Base-by-base conservation (phyloP, 2,888 invertebrate genomes). In the Lamproptera curius region DNA sequence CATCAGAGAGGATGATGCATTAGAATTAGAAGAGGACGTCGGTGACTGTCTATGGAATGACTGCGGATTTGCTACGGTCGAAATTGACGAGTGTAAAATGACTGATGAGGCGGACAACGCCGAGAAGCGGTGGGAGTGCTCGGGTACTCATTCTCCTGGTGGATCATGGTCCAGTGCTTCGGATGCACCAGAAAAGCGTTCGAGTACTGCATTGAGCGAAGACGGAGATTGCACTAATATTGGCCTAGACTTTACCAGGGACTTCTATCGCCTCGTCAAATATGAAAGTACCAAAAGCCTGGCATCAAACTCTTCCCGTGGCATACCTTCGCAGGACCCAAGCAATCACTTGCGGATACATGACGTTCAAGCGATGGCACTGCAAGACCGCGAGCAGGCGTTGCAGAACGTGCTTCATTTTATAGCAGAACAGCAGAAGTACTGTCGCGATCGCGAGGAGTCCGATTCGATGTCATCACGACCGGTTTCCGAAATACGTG, bases 201-300 rank as follows among this genome's bases (percentile, higher is more conserved):
- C 93, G 0, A 93, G 92, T 37, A 90, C 91, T 2, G 92, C 92
- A 2, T 70, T 92, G 45, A 92, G 92, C 55, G 92, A 92, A 70
- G 92, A 92, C 63, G 92, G 92, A 53, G 92, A 92, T 63, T 88
- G 92, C 52, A 90, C 92, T 0, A 90, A 90, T 33, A 88, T 93
- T 14, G 93, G 93, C 14, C 90, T 92, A 10, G 93, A 94, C 71
- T 94, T 94, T 63, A 94, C 94, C 3, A 85, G 94, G 55, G 94
- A 94, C 76, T 94, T 94, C 74, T 94, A 94, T 70, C 90, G 93
- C 23, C 89, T 94, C 54, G 94, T 94, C 38, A 94, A 94, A 77
- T 94, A 94, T 67, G 94, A 94, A 70, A 94, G 94, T 76, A 93
- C 92, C 53, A 93, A 93, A 72, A 94, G 94, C 71, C 81, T 94